A percentile compares a stretch with the other conserved stretches of the same genome.
Evolutionary conservation across 2,113 vertebrate species (phyloP).

Genomic region (Glaucidium brasilianum): DNA sequence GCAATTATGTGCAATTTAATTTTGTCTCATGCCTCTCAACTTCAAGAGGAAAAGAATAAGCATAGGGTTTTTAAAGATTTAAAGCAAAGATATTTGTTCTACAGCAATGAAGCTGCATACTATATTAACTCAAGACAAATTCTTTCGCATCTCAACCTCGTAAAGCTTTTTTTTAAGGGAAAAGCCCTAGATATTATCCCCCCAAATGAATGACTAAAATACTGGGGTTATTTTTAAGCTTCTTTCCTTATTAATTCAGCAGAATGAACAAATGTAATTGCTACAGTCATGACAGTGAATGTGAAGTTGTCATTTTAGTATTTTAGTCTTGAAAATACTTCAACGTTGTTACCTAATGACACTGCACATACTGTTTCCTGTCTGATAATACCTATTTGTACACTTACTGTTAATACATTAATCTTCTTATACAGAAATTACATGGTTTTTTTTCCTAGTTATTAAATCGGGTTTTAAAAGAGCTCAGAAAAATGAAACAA

Average conservation of each 20-base stretch:
- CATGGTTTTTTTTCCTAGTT: slow-evolving; percentile 72
- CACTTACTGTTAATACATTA: background rate
- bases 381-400: background rate
- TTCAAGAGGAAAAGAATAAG: background rate
- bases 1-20: background rate
- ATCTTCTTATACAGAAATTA: background rate
- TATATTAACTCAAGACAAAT: background rate
- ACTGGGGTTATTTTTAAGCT: background rate
- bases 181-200: background rate
- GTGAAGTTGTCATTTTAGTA: background rate
- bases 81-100: background rate
- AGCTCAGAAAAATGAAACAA: slow-evolving; percentile 77
- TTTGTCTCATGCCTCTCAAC: background rate
- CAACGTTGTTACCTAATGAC: background rate
- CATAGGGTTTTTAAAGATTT: background rate
- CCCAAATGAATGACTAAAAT: background rate
- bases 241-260: background rate
- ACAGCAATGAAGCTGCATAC: background rate
- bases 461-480: slow-evolving; percentile 82
- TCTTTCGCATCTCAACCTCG: background rate
- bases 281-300: background rate
- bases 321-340: background rate
- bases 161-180: background rate
- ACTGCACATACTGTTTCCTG: background rate
- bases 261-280: background rate